Evolutionary conservation across 2,113 vertebrate species (phyloP), one percentile per base, ranked within the genome.

Genomic region (Pandion haliaetus): DNA sequence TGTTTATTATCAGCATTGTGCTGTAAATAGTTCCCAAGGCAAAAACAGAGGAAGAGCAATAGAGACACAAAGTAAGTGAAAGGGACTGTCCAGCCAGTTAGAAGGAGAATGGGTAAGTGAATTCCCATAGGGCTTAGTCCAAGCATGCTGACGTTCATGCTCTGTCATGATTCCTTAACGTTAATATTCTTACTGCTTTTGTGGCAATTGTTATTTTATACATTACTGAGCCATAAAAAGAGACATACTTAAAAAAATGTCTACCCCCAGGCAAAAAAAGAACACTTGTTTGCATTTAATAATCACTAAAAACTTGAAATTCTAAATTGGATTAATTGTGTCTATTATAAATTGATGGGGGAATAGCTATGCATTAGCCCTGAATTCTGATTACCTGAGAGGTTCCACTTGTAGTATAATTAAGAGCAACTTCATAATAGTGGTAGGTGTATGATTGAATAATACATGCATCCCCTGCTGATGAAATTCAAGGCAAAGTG

Each of bases 371-470:
- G 90, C 95, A 97, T 97, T 97, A 97, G 94, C 89, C 86, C 47
- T 97, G 96, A 97, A 98, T 98, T 96, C 96, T 98, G 97, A 98
- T 98, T 97, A 97, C 97, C 95, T 96, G 96, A 97, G 97, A 98
- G 97, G 96, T 97, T 97, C 96, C 95, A 96, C 97, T 97, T 95
- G 87, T 95, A 72, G 90, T 91, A 96, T 98, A 98, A 98, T 97
- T 97, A 97, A 98, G 96, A 97, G 94, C 94, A 95, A 86, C 89
- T 96, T 92, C 95, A 91, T 90, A 91, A 92, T 92, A 93, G 81
- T 88, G 40, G 78, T 97, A 93, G 97, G 95, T 94, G 90, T 97
- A 77, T 94, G 95, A 96, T 67, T 97, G 96, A 95, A 93, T 97
- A 97, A 97, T 96, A 73, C 91, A 97, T 97, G 90, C 80, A 88